Evolutionary conservation across 1,140 invertebrate genomes (phyloP), one percentile per base, ranked within the genome.

Genomic region (Heliothis virescens): DNA sequence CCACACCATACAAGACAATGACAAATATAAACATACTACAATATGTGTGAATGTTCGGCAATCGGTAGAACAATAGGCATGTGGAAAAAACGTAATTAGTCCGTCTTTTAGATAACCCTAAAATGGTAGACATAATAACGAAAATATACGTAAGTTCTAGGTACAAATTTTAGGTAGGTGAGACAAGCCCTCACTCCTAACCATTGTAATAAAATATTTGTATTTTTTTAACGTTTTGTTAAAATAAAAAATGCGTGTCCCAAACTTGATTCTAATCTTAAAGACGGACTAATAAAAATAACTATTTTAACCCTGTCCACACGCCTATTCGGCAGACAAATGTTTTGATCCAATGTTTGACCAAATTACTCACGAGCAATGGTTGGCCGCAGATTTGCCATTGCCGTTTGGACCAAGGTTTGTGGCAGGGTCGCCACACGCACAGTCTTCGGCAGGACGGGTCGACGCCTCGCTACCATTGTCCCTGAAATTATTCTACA

Each of bases 381-480:
- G 93, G 83, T 94, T 94, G 77, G 84, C 86, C 53, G 83, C 60
- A 9, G 89, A 81, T 85, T 92, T 93, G 60, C 88, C 90, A 86
- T 92, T 92, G 86, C 89, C 87, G 73, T 90, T 90, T 79, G 87
- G 74, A 62, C 85, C 86, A 13, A 85, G 75, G 29, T 77, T 78
- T 55, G 74, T 52, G 16, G 57, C 83, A 18, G 86, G 89, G 13
- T 83, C 86, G 13, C 88, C 90, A 82, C 91, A 92, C 7, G 82
- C 85, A 82, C 84, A 90, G 57, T 95, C 94, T 76, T 94, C 94
- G 1, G 91, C 94, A 29, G 92, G 85, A 47, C 92, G 85, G 16
- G 94, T 95, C 5, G 94, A 95, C n/a, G 94, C 93, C 62, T 94
- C 93, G 89, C 94, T 95, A 85, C 92, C 93, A 89, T 94, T 95